A percentile compares a stretch with the other conserved stretches of the same genome.
Conservation (phyloP, 2,888 invertebrate species). For the Chymomyza procnemis region DNA sequence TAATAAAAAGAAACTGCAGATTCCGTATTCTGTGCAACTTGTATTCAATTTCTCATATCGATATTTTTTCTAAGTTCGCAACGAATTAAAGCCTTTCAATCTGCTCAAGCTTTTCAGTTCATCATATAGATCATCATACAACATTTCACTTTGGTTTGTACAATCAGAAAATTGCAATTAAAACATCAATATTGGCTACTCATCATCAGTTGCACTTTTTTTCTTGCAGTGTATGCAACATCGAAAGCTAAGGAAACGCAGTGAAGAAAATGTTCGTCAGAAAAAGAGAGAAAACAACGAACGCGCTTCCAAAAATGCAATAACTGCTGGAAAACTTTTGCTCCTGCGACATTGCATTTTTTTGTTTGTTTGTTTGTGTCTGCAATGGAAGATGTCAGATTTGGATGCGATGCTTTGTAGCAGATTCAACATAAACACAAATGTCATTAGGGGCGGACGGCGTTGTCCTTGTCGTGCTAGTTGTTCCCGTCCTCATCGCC, state of each 20-base stretch:
- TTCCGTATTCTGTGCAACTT: no score
- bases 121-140: no score
- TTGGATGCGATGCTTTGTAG: slow-evolving; percentile 18
- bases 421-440: slow-evolving; percentile 26
- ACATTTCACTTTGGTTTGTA: no score
- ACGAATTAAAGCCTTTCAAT: no score
- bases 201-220: neutral
- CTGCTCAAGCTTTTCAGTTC: no score
- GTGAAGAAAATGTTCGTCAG: neutral
- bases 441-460: slow-evolving; percentile 58
- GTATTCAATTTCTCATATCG: no score
- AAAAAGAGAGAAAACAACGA: neutral
- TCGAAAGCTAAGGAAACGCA: neutral
- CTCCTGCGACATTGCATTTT: slow-evolving; percentile 28
- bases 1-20: no score
- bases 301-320: slow-evolving; percentile 9
- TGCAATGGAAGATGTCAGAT: slow-evolving; percentile 22
- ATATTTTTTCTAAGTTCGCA: no score
- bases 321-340: slow-evolving; percentile 13
- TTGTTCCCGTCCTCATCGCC: slow-evolving; percentile 8
- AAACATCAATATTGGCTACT: no score
- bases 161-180: no score
- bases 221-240: neutral
- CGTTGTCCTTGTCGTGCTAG: neutral
- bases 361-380: neutral